phyloP scores from a whole-genome alignment of 2,888 invertebrate species.

The Adineta ricciae region DNA sequence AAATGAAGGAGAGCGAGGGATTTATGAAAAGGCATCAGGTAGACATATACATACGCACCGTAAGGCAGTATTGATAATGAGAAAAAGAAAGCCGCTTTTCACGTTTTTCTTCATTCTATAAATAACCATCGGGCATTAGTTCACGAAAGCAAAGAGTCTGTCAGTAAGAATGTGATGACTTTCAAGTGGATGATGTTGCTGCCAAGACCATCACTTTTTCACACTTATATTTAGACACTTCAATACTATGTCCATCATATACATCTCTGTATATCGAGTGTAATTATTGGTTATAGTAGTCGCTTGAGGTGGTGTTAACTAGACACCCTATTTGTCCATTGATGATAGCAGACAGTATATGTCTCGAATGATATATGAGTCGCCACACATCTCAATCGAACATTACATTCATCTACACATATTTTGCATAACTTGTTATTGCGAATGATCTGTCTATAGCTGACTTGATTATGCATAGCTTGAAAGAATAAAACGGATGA shows the following conservation, averaged over 20 bases:
- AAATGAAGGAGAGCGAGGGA: background rate
- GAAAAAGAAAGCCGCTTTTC: background rate
- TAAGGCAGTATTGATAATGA: background rate
- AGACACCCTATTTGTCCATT: background rate
- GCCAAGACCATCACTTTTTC: background rate
- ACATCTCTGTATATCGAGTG: background rate
- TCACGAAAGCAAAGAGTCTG: background rate
- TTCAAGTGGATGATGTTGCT: conserved; percentile 9
- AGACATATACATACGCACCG: background rate
- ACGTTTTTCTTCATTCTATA: background rate
- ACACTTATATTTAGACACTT: background rate
- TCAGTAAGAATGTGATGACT: conserved; percentile 6
- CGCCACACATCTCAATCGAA: background rate
- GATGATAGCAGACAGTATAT: background rate
- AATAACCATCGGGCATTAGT: background rate
- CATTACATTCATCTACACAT: background rate
- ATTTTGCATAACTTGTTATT: conserved; percentile 3
- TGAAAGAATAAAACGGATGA: background rate
- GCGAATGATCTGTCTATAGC: background rate
- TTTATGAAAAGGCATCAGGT: background rate
- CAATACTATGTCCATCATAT: background rate
- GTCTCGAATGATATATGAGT: background rate
- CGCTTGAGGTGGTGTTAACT: background rate
- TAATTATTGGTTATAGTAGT: conserved; percentile 11
- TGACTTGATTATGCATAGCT: background rate